Conservation (phyloP, 2,113 vertebrate species). For the Coregonus clupeaformis region DNA sequence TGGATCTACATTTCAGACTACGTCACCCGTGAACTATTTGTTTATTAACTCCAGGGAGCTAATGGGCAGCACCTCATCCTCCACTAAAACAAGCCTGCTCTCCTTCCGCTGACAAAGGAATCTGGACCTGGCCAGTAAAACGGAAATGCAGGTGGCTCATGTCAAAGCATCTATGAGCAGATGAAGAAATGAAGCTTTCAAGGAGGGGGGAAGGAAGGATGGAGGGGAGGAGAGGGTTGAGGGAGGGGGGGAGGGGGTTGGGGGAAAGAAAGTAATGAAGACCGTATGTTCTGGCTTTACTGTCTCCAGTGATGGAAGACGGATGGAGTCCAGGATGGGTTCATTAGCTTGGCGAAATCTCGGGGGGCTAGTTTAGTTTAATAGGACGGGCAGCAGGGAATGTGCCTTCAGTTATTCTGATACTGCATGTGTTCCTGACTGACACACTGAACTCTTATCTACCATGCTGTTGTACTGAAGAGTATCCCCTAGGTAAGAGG, state of each 20-base stretch:
- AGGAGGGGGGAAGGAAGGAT: neutral
- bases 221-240: neutral
- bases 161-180: constrained; percentile 32
- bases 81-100: constrained; percentile 9
- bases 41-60: neutral
- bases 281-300: constrained; percentile 28
- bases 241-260: neutral
- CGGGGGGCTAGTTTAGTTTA: no score
- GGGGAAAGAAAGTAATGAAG: constrained; percentile 26
- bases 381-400: no score
- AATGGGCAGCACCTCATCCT: neutral
- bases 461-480: no score
- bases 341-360: constrained; percentile 1
- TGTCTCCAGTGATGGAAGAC: neutral
- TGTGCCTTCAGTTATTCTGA: no score
- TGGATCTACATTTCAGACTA: neutral
- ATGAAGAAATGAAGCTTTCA: constrained; percentile 28
- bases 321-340: constrained; percentile 2
- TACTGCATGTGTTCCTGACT: no score
- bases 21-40: constrained; percentile 4
- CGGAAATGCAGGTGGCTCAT: constrained; percentile 15
- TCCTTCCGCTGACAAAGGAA: constrained; percentile 2
- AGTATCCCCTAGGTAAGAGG: neutral
- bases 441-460: no score
- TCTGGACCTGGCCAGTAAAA: constrained; percentile 16